Evolutionary conservation across 2,888 invertebrate genomes (phyloP).

Genomic region (Stenodema calcarata): DNA sequence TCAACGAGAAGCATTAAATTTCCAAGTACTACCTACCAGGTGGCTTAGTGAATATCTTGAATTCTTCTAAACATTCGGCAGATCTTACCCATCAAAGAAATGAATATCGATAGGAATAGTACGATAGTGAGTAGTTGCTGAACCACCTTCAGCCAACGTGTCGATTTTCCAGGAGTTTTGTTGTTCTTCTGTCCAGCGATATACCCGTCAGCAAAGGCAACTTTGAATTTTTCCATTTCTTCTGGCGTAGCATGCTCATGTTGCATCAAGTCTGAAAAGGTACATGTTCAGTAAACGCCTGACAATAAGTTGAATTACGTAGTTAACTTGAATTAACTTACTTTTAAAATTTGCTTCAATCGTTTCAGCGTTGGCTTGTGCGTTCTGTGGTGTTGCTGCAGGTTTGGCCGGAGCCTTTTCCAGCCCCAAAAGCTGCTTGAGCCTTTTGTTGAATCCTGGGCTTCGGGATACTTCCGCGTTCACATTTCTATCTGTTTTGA

Average conservation of each 20-base stretch:
- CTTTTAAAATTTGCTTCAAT: constrained; percentile 52
- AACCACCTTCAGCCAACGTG: constrained; percentile 72
- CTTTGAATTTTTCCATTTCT: constrained; percentile 78
- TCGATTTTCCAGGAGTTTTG: constrained; percentile 59
- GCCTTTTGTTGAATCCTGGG: constrained; percentile 72
- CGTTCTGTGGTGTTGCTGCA: not conserved
- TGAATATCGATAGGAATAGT: constrained; percentile 78
- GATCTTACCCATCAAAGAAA: constrained; percentile 62
- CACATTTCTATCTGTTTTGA: constrained; percentile 79
- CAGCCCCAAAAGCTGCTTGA: constrained; percentile 67
- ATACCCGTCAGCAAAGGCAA: constrained; percentile 92
- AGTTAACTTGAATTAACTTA: not conserved
- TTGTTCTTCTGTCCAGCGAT: constrained; percentile 70
- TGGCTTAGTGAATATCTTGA: too few relatives aligned
- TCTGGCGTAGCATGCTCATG: constrained; percentile 60
- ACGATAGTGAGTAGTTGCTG: constrained; percentile 70
- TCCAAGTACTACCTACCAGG: not conserved
- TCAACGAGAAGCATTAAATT: not conserved
- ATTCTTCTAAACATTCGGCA: too few relatives aligned
- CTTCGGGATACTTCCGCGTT: constrained; percentile 75
- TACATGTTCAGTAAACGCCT: not conserved
- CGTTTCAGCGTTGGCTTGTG: constrained; percentile 46
- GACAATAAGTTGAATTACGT: not conserved
- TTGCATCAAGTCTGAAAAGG: constrained; percentile 1
- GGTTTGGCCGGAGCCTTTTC: constrained; percentile 47